phyloP scores from a whole-genome alignment of 2,797 vertebrate species.

The Craterocephalus amniculus region DNA sequence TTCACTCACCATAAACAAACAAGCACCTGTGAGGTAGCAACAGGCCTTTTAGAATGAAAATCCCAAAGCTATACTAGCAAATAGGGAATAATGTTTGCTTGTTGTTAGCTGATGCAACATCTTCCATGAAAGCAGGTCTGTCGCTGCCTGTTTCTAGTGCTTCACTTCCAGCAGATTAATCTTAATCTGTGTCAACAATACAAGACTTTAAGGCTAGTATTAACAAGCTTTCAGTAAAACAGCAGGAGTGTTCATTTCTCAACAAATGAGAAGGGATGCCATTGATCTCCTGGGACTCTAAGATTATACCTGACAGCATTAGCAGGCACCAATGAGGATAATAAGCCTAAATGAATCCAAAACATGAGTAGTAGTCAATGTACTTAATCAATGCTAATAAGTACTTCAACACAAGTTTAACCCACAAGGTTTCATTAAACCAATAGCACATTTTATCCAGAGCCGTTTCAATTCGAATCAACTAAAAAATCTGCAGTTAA shows the following conservation, averaged over 20 bases:
- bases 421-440: constrained; percentile 1
- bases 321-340: constrained; percentile 42
- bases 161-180: background rate
- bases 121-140: constrained; percentile 21
- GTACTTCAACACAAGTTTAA: background rate
- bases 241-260: constrained; percentile 17
- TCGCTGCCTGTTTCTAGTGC: constrained; percentile 12
- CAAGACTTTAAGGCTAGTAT: constrained; percentile 21
- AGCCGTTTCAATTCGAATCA: background rate
- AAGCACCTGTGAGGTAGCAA: constrained; percentile 32
- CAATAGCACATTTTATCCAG: background rate
- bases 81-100: constrained; percentile 52
- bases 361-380: background rate
- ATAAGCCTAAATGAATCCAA: constrained; percentile 29
- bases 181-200: constrained; percentile 18
- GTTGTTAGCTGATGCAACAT: constrained; percentile 53
- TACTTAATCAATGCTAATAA: constrained; percentile 21
- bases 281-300: constrained; percentile 37
- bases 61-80: constrained; percentile 26
- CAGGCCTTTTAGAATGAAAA: constrained; percentile 44
- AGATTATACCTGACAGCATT: constrained; percentile 46
- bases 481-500: background rate
- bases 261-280: constrained; percentile 24
- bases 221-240: constrained; percentile 46
- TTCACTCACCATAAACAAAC: constrained; percentile 23